phyloP scores from a whole-genome alignment of 2,113 vertebrate species.

The Podiceps cristatus region DNA sequence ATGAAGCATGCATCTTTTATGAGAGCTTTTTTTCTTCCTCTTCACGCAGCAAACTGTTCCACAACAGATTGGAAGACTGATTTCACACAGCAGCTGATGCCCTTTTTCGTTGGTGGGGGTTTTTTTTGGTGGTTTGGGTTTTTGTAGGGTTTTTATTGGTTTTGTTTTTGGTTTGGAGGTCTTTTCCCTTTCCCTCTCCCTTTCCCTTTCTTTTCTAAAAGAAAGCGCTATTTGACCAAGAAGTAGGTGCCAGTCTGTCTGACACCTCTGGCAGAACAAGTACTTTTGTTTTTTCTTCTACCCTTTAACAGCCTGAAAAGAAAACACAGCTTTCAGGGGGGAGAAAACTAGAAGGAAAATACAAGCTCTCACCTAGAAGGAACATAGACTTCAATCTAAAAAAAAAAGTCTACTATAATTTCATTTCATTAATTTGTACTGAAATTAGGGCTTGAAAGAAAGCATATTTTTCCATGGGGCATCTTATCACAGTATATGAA shows the following conservation, averaged over 20 bases:
- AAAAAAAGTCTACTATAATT: neutral
- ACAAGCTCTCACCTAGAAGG: neutral
- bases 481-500: neutral
- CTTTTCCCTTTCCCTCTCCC: no score
- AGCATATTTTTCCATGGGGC: neutral
- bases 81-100: conserved; percentile 24
- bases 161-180: no score
- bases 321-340: neutral
- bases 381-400: neutral
- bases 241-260: conserved; percentile 33
- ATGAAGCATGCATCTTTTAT: neutral
- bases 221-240: neutral
- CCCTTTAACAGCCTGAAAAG: neutral
- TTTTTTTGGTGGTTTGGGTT: no score
- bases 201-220: neutral
- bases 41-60: conserved; percentile 38
- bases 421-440: neutral
- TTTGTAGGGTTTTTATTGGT: no score
- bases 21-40: neutral
- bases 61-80: conserved; percentile 1
- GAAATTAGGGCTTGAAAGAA: neutral
- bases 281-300: neutral
- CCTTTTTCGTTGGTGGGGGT: no score
- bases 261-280: neutral
- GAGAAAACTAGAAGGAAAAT: neutral